These are phyloP conservation scores for Diglossa cyanea DNA, from an alignment of 2,797 vertebrate species.

Conservation along the genomic window DNA sequence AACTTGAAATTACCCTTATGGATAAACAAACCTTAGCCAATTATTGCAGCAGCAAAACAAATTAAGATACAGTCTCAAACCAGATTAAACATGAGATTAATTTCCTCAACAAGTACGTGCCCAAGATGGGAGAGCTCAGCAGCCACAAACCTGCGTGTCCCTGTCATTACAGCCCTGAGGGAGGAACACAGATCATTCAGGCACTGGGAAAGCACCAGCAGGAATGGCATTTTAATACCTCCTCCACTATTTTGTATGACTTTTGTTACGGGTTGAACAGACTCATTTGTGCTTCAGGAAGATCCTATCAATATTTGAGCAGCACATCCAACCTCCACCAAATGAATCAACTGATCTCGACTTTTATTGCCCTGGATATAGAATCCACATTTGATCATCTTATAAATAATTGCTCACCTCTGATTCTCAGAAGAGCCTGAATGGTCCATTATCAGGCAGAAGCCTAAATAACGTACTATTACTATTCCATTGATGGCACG, in stretches of 20 bases:
- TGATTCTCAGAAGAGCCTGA: not conserved
- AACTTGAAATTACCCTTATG: not conserved
- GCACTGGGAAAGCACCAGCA: not conserved
- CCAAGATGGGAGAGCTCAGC: not conserved
- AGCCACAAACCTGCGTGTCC: accelerated
- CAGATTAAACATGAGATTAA: not conserved
- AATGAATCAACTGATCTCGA: not conserved
- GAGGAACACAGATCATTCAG: not conserved
- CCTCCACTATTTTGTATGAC: not conserved
- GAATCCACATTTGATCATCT: not conserved
- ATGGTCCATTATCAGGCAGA: not conserved
- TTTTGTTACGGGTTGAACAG: not conserved
- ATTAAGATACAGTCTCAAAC: not conserved
- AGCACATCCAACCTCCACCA: not conserved
- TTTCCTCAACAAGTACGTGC: not conserved
- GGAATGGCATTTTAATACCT: not conserved
- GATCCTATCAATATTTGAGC: not conserved
- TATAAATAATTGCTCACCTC: conserved; percentile 13
- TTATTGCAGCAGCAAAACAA: conserved; percentile 4
- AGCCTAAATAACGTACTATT: not conserved
- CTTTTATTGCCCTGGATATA: not conserved
- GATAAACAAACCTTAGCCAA: not conserved
- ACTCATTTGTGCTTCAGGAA: not conserved
- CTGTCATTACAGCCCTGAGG: not conserved
- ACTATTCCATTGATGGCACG: not conserved